Evolutionary conservation across 2,888 invertebrate species (phyloP), one percentile per base, ranked within the genome.

Genomic region (Lamproptera curius): DNA sequence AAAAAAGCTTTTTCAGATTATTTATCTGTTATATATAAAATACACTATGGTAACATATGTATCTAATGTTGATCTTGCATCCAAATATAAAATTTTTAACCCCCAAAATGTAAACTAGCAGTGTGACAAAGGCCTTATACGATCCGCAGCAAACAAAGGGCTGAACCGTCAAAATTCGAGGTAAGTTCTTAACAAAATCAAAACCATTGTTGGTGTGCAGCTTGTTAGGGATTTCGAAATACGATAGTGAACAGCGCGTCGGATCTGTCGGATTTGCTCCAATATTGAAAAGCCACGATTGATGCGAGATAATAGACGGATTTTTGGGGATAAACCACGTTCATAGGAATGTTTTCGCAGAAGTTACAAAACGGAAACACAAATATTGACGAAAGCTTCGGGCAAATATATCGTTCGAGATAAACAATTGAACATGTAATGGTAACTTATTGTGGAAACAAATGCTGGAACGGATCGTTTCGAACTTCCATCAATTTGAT

Each of bases 221-320:
- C 28, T 34, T 43, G 48, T 36, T n/a, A n/a, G n/a, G n/a, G n/a
- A n/a, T n/a, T n/a, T 51, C 50, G 54, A 52, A 52, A 54, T 52
- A 45, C 20, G 52, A 54, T 47, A 52, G 41, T 47, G 49, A 50
- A 47, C 45, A 47, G 42, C 42, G 50, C 46, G 37, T 47, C 45
- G 44, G 26, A 40, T 50, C 47, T 52, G 47, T 52, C 52, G 52
- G 52, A 52, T 54, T 54, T 54, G 39, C 16, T 40, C 14, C 13
- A 16, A 40, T 35, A 33, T 16, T 16, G 38, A 48, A 42, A 11
- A 16, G 33, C 33, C 10, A 3, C 14, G 20, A 42, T 23, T 33
- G 42, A 47, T 47, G 28, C 5, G 5, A 6, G 23, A 23, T 23
- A 23, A 23, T 8, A 23, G 23, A 23, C 4, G 23, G 8, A 23